Percentiles rank a stretch among this genome's conserved stretches.
Conservation (phyloP, 1,140 invertebrate species). For the Dendroctonus valens region DNA sequence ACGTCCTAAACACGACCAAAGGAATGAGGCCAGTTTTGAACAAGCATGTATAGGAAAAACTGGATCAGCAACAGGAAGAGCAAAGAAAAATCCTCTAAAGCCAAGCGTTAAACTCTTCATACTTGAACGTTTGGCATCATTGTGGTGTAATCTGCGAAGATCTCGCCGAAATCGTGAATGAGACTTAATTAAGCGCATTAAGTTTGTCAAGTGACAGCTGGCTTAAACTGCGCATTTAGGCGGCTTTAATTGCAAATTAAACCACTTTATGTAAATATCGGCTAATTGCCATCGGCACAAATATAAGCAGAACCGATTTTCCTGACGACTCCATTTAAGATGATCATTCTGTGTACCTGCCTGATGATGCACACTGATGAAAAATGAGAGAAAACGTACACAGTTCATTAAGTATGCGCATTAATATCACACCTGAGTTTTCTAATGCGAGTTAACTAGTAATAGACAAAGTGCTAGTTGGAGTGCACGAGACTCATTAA, state of each 20-base stretch:
- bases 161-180: slow-evolving; percentile 28
- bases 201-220: slow-evolving; percentile 30
- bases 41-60: too few species aligned
- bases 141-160: slow-evolving; percentile 14
- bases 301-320: slow-evolving; percentile 22
- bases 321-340: slow-evolving; percentile 1
- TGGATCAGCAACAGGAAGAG: too few species aligned
- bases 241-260: slow-evolving; percentile 33
- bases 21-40: too few species aligned
- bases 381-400: too few species aligned
- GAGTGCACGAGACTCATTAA: not conserved
- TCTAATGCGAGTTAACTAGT: too few species aligned
- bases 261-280: slow-evolving; percentile 37
- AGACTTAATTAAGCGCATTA: slow-evolving; percentile 25
- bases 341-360: too few species aligned
- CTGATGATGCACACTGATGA: too few species aligned
- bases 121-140: not conserved
- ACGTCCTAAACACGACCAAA: too few species aligned
- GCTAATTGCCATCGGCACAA: slow-evolving; percentile 30
- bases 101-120: too few species aligned
- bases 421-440: too few species aligned
- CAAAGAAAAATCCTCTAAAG: too few species aligned
- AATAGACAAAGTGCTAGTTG: not conserved
- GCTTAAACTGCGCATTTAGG: slow-evolving; percentile 34
- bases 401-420: too few species aligned